Conservation (phyloP, 2,888 invertebrate species). For the Ormyrus nitidulus region DNA sequence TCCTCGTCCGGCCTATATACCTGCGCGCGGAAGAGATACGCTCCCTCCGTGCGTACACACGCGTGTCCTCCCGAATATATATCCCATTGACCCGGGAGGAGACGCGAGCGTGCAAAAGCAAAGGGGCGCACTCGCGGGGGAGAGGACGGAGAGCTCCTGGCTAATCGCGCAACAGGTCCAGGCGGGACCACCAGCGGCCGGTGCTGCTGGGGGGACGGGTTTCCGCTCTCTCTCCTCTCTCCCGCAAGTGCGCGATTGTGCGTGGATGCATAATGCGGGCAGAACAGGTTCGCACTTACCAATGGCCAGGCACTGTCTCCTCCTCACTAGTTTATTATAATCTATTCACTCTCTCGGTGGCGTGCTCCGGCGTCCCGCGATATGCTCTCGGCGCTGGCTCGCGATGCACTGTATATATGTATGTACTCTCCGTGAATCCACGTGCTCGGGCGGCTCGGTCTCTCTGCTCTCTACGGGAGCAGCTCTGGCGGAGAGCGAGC, state of each 20-base stretch:
- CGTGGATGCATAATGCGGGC: not conserved
- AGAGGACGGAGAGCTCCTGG: no score
- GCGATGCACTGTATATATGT: constrained; percentile 7
- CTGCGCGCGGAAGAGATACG: no score
- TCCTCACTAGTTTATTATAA: no score
- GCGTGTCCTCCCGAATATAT: no score
- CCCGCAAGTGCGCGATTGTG: constrained; percentile 22
- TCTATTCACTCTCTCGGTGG: no score
- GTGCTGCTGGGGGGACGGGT: not conserved
- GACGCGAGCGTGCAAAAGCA: no score
- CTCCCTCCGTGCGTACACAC: no score
- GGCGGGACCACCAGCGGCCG: constrained; percentile 47
- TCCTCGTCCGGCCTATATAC: no score
- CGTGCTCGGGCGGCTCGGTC: constrained; percentile 1
- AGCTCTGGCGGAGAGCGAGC: constrained; percentile 55
- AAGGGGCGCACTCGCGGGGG: no score
- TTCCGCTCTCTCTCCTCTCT: no score
- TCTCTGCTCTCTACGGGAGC: constrained; percentile 16
- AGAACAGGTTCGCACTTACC: constrained; percentile 45
- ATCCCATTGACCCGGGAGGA: no score
- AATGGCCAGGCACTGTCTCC: constrained; percentile 28
- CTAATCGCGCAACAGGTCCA: no score
- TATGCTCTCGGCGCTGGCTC: not conserved
- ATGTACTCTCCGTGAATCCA: constrained; percentile 4
- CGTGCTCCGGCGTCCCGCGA: not conserved